These are phyloP conservation scores for Zaprionus gabonicus DNA, from an alignment of 1,140 invertebrate species.

Conservation along the genomic window DNA sequence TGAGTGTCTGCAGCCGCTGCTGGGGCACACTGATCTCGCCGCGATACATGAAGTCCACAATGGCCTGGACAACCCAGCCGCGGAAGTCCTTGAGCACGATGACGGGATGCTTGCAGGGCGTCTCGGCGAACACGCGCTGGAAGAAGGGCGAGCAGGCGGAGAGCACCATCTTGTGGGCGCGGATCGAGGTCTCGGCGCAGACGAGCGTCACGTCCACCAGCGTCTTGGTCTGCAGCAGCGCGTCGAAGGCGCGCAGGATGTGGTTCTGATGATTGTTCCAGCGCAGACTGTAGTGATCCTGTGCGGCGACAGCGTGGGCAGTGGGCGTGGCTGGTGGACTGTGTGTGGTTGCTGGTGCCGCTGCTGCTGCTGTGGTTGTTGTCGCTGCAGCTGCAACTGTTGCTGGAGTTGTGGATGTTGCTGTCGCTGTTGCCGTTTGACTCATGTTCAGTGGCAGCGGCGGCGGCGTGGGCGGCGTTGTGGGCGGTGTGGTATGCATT, in stretches of 20 bases:
- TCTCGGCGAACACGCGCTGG: slow-evolving; percentile 93
- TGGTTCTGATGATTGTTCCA: slow-evolving; percentile 97
- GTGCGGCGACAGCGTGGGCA: slow-evolving; percentile 50
- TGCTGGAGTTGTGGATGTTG: slow-evolving; percentile 7
- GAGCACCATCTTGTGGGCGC: slow-evolving; percentile 95
- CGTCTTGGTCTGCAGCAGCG: slow-evolving; percentile 92
- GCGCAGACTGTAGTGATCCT: slow-evolving; percentile 94
- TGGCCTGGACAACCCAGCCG: slow-evolving; percentile 93
- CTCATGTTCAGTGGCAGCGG: slow-evolving; percentile 75
- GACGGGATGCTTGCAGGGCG: slow-evolving; percentile 96
- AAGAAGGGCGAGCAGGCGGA: slow-evolving; percentile 96
- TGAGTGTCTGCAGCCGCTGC: slow-evolving; percentile 91
- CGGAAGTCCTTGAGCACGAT: slow-evolving; percentile 95
- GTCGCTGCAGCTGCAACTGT: slow-evolving; percentile 20
- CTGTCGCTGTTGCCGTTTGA: slow-evolving; percentile 34
- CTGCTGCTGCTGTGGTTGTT: slow-evolving; percentile 6
- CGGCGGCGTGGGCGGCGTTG: slow-evolving; percentile 75
- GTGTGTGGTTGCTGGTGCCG: slow-evolving; percentile 31
- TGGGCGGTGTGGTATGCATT: slow-evolving; percentile 74
- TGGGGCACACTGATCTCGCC: slow-evolving; percentile 94
- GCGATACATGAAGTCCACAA: slow-evolving; percentile 96
- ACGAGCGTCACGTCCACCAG: slow-evolving; percentile 95
- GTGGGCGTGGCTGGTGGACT: slow-evolving; percentile 72
- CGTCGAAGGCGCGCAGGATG: slow-evolving; percentile 93
- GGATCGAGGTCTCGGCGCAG: slow-evolving; percentile 92